Evolutionary conservation across 2,888 invertebrate species (phyloP).

Genomic region (Andrena hattorfiana): DNA sequence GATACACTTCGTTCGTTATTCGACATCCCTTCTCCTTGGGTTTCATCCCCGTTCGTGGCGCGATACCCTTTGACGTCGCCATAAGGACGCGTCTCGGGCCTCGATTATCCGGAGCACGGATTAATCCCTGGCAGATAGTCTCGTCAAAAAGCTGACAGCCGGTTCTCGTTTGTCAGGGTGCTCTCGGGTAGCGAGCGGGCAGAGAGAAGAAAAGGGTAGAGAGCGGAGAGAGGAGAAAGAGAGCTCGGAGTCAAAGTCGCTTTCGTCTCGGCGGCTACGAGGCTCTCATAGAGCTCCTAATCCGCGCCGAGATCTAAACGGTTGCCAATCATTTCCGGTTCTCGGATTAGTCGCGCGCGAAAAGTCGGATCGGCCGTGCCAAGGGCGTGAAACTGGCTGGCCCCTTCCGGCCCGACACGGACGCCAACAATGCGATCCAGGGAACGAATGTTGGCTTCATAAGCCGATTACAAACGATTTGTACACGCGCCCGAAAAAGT

Average conservation of each 20-base stretch:
- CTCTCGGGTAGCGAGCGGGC: neutral
- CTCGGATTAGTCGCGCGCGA: conserved; percentile 82
- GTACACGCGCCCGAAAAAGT: conserved; percentile 69
- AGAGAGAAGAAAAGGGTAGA: neutral
- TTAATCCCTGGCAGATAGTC: conserved; percentile 77
- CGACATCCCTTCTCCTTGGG: too few relatives aligned
- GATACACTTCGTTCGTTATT: too few relatives aligned
- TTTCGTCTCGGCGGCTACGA: conserved; percentile 59
- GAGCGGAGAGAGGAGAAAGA: conserved; percentile 9
- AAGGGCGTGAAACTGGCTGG: conserved; percentile 75
- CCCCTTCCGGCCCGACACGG: conserved; percentile 35
- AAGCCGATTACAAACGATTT: conserved; percentile 80
- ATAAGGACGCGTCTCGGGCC: neutral
- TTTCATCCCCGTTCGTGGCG: neutral
- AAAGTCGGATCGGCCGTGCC: conserved; percentile 66
- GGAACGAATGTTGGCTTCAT: conserved; percentile 73
- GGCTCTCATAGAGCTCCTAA: conserved; percentile 64
- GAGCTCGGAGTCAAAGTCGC: conserved; percentile 34
- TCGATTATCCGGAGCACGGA: conserved; percentile 65
- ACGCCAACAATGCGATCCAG: conserved; percentile 59
- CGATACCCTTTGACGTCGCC: conserved; percentile 36
- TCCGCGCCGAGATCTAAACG: conserved; percentile 82
- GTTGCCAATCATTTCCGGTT: conserved; percentile 85
- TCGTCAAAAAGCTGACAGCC: conserved; percentile 81
- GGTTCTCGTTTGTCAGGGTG: conserved; percentile 61